Evolutionary conservation across 2,797 vertebrate species (phyloP).

Genomic region (Myotis planiceps): DNA sequence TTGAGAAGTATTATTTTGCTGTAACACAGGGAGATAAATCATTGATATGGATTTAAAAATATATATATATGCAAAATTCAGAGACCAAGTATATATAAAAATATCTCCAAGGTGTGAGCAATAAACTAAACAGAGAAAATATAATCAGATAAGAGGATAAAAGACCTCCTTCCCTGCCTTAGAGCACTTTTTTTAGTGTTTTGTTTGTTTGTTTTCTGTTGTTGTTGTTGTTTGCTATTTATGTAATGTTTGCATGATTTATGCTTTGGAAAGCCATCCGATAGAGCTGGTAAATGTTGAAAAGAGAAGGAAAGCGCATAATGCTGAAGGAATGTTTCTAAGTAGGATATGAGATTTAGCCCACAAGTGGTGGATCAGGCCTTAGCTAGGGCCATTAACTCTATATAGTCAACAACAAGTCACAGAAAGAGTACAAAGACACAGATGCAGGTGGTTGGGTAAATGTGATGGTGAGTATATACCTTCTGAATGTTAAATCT

Average conservation of each 20-base stretch:
- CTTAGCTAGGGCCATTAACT: background rate
- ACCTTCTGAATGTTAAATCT: background rate
- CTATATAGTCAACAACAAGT: no score
- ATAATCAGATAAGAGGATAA: background rate
- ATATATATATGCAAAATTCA: background rate
- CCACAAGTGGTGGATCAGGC: no score
- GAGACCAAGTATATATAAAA: background rate
- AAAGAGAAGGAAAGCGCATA: background rate
- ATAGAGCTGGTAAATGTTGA: background rate
- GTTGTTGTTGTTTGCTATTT: background rate
- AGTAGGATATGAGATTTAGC: background rate
- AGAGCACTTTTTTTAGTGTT: background rate
- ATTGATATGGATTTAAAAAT: background rate
- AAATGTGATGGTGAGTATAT: background rate
- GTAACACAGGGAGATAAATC: background rate
- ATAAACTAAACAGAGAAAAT: background rate
- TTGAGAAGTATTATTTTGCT: background rate
- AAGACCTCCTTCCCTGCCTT: background rate
- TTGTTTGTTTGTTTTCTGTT: background rate
- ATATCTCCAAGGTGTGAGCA: background rate
- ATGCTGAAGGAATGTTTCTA: background rate
- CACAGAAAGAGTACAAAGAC: background rate
- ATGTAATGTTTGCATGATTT: background rate
- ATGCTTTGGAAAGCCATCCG: background rate
- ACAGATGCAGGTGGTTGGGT: background rate